Base-by-base conservation (phyloP, 2,888 invertebrate genomes). In the Crioceris asparagi region DNA sequence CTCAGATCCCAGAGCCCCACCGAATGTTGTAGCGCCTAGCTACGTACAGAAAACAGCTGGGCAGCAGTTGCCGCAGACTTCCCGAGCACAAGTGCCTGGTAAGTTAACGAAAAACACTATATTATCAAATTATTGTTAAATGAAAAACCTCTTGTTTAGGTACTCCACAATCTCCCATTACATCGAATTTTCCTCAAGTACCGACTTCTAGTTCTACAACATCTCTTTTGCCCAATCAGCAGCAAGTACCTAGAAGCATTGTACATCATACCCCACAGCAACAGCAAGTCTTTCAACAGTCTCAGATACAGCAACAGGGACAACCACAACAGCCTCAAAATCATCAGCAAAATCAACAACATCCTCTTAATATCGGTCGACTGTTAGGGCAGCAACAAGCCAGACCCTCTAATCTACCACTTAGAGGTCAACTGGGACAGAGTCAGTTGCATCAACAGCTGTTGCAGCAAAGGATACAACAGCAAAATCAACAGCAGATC, bases 261-360 rank as follows among this genome's bases (percentile, higher is more conserved):
- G 65, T 66, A 4, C 67, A 66, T 41, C 60, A 67, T 44, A 50
- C 59, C 4, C 56, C 60, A 3, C 65, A 52, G 27, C 66, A 52
- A 44, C 59, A 47, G 43, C 51, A 47, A 39, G 54, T 56, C 42
- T 61, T 54, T 27, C 60, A 58, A 31, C 53, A 52, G 48, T 27
- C 27, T 27, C 27, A 27, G n/a, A n/a, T n/a, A n/a, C n/a, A n/a
- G 12, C 38, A 38, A 17, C 37, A 39, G 18, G 19, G 19, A 4
- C 35, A 29, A 14, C 40, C 36, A 33, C 14, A 16, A 18, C 23
- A 23, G 14, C 21, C 18, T 4, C 47, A 36, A 50, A 39, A 39
- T 8, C 43, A 44, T 11, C 50, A 50, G 45, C 29, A 29, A 14
- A 11, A 29, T 23, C 15, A 15, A 14, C 12, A 12, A 16, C 15